These are phyloP conservation scores for Monochamus saltuarius DNA, from an alignment of 1,140 invertebrate species.

Conservation along the genomic window DNA sequence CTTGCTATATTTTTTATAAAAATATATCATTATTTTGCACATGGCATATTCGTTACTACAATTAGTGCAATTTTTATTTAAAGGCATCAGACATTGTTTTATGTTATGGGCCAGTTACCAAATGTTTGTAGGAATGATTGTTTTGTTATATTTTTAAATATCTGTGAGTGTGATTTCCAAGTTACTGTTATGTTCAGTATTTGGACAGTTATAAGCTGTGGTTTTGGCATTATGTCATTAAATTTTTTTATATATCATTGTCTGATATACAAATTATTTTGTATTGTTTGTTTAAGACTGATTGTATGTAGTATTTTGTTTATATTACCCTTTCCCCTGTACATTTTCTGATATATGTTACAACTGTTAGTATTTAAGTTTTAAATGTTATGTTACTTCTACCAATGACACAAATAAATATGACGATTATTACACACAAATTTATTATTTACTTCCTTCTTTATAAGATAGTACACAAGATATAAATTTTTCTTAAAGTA, in stretches of 20 bases:
- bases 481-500: too few species aligned
- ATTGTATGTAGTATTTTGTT: conserved; percentile 23
- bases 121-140: conserved; percentile 5
- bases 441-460: too few species aligned
- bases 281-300: conserved; percentile 24
- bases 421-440: conserved; percentile 12
- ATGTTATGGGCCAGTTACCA: neutral
- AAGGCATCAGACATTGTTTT: neutral
- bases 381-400: conserved; percentile 18
- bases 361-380: conserved; percentile 9
- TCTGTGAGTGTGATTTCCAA: conserved; percentile 14
- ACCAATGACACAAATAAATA: conserved; percentile 18
- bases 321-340: conserved; percentile 5
- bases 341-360: conserved; percentile 15
- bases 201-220: conserved; percentile 16
- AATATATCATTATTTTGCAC: conserved; percentile 19
- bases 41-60: conserved; percentile 12
- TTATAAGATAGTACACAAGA: too few species aligned
- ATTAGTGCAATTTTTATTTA: conserved; percentile 18
- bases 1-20: conserved; percentile 23
- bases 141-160: conserved; percentile 18
- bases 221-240: conserved; percentile 1
- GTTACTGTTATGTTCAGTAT: conserved; percentile 17
- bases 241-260: conserved; percentile 3
- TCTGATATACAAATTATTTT: conserved; percentile 1